These are phyloP conservation scores for Dasypogon diadema DNA, from an alignment of 2,888 invertebrate species.

Conservation along the genomic window DNA sequence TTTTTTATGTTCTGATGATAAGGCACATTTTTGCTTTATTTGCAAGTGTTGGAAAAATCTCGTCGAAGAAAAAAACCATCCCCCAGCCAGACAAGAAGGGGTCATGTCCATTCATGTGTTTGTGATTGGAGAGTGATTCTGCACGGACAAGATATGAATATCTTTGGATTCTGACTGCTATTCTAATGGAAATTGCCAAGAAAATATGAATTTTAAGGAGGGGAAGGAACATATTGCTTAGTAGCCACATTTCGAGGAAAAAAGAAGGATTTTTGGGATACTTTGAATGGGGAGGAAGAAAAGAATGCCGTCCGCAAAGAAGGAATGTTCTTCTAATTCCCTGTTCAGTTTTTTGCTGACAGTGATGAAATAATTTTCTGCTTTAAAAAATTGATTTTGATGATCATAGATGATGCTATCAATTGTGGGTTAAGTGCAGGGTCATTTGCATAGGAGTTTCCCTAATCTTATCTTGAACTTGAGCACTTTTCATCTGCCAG, in stretches of 20 bases:
- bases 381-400: too few relatives aligned
- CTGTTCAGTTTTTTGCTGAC: too few relatives aligned
- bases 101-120: conserved; percentile 11
- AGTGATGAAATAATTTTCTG: too few relatives aligned
- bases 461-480: too few relatives aligned
- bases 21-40: conserved; percentile 42
- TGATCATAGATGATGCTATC: too few relatives aligned
- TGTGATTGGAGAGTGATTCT: conserved; percentile 30
- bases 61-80: background rate
- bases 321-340: too few relatives aligned
- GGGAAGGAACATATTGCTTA: background rate
- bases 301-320: too few relatives aligned
- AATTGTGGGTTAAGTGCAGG: too few relatives aligned
- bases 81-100: background rate
- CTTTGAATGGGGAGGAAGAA: too few relatives aligned
- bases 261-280: too few relatives aligned
- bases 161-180: background rate
- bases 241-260: background rate
- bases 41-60: conserved; percentile 18
- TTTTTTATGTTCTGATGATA: conserved; percentile 11
- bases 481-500: background rate
- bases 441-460: too few relatives aligned
- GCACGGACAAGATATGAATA: conserved; percentile 29
- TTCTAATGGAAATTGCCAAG: conserved; percentile 43
- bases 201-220: conserved; percentile 26